Base-by-base conservation (phyloP, 2,113 vertebrate species). In the Austrofundulus limnaeus region DNA sequence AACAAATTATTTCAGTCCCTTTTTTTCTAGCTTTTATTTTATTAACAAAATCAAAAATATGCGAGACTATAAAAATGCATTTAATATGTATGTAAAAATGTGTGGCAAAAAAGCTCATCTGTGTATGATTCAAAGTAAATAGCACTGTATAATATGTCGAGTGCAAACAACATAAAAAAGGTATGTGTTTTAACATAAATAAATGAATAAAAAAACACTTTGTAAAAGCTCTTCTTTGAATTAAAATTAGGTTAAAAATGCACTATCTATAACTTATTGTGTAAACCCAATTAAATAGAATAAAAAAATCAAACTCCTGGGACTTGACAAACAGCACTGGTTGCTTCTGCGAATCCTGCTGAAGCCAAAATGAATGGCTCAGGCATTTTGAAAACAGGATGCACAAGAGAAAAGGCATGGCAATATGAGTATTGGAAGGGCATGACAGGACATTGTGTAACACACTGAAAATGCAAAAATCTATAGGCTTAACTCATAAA, bases 321-420 rank as follows among this genome's bases (percentile, higher is more conserved):
- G 25, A 50, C 66, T 66, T 74, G 50, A 79, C 70, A 77, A 77
- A 78, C 34, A 48, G 20, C 49, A 70, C 51, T 66, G 38, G 72
- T 78, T 60, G 75, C 66, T 83, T 75, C 66, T 55, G 64, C 85
- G 67, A 85, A 90, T 76, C 65, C 71, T 80, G 77, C 82, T 81
- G 78, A 85, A 81, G 69, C 77, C 67, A 83, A 70, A 77, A 69
- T 23, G 87, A 72, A 71, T 42, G 76, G 61, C 42, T 86, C 10
- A 70, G 15, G 71, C 81, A 69, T 28, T 81, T 85, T 82, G 76
- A 91, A 91, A 91, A 87, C 64, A 90, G 85, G 86, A 91, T 88
- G 89, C 66, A 76, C 25, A 72, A 83, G 75, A 83, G 78, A 88
- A 87, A 86, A 86, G 71, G 63, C 70, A 78, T 70, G 76, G 67